Evolutionary conservation across 2,888 invertebrate genomes (phyloP), one percentile per base, ranked within the genome.

Genomic region (Apotomis capreana): DNA sequence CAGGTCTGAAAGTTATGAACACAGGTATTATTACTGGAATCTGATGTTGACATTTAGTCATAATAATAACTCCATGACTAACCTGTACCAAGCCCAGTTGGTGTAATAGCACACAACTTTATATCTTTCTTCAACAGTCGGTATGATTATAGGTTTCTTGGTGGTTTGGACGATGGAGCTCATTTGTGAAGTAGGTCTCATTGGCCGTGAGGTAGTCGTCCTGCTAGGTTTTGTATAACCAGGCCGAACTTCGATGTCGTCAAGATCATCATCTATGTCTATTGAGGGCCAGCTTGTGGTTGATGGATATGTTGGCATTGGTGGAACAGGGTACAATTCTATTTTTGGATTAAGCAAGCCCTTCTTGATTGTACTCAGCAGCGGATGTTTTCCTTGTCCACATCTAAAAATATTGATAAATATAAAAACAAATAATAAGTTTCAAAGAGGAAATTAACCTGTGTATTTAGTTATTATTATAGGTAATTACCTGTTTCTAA

Each of bases 91-190:
- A 40, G 98, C 97, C 98, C 98, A 98, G 83, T 98, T 98, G 0
- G 98, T 98, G 85, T 97, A 98, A 84, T 98, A 98, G 81, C 98
- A 98, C 4, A 98, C 96, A 0, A 98, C 95, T 91, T 97, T 98
- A 81, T 94, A 97, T 71, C 85, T 83, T 76, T 90, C 90, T 74
- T 89, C 87, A 69, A 83, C 81, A 63, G 78, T 72, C 40, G 84
- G 76, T 12, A 82, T 79, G 5, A 61, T 70, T 6, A 57, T 54
- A 36, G 87, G 87, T 78, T 76, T 85, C 52, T 81, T 84, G 2
- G 89, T 85, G 4, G 86, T 85, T 5, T 83, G 81, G 13, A 79
- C 77, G 2, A 81, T 77, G 59, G 81, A 78, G 49, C 80, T 78
- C 37, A 82, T 80, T 36, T 81, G 80, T 15, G 80, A 81, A 3